Conservation (phyloP, 2,113 vertebrate genomes). For the Tiliqua scincoides region DNA sequence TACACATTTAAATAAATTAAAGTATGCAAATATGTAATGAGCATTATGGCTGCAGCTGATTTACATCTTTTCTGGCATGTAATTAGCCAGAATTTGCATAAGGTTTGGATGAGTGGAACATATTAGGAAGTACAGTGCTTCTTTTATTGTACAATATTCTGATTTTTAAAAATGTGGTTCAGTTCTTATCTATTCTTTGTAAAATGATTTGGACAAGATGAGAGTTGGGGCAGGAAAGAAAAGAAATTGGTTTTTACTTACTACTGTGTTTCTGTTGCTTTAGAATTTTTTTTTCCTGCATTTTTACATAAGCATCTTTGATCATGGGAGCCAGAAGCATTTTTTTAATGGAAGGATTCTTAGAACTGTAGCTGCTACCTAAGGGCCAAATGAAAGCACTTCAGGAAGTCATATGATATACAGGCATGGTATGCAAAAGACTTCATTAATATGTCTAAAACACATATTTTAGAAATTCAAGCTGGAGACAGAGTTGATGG, state of each 20-base stretch:
- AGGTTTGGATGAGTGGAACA: slow-evolving; percentile 10
- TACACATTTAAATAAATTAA: slow-evolving; percentile 28
- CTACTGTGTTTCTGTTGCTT: background rate
- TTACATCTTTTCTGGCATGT: slow-evolving; percentile 23
- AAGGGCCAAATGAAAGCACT: background rate
- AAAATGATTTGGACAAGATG: slow-evolving; percentile 9
- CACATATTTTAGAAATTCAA: background rate
- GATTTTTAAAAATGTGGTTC: background rate
- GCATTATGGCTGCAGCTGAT: slow-evolving; percentile 5
- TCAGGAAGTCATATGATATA: too few species aligned
- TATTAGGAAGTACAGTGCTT: background rate
- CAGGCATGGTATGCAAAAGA: background rate
- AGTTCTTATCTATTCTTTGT: slow-evolving; percentile 8
- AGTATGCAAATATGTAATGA: slow-evolving; percentile 32
- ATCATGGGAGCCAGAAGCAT: background rate
- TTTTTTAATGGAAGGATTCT: background rate
- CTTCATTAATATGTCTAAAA: background rate
- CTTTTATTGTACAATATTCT: slow-evolving; percentile 9
- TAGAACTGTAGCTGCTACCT: background rate
- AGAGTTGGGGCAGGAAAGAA: background rate
- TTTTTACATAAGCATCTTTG: background rate
- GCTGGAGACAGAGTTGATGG: background rate
- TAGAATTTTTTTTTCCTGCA: background rate
- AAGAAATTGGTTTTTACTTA: background rate
- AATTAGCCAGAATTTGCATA: slow-evolving; percentile 20